Evolutionary conservation across 1,140 invertebrate species (phyloP).

Genomic region (Leptopilina boulardi): DNA sequence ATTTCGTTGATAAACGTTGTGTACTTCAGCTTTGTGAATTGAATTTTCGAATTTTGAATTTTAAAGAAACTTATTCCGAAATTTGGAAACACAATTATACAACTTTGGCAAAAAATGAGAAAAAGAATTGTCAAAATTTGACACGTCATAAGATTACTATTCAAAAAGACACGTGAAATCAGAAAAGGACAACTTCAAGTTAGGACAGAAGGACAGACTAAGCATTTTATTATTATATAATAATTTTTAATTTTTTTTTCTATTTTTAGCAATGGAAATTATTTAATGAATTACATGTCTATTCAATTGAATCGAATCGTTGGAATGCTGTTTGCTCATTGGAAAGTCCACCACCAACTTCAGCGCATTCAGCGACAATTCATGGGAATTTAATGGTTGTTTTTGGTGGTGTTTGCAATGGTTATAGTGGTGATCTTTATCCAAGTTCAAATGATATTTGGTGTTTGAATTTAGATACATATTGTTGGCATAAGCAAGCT

Average conservation of each 20-base stretch:
- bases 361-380: conserved; percentile 95
- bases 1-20: no score
- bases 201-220: no score
- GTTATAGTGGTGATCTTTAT: conserved; percentile 59
- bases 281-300: conserved; percentile 95
- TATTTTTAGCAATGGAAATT: conserved; percentile 81
- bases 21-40: no score
- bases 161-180: no score
- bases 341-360: conserved; percentile 84
- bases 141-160: no score
- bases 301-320: conserved; percentile 87
- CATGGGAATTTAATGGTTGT: conserved; percentile 92
- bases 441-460: conserved; percentile 90
- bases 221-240: background rate
- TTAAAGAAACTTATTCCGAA: no score
- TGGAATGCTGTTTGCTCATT: conserved; percentile 87
- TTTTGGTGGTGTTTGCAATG: conserved; percentile 85
- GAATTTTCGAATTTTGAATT: no score
- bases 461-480: conserved; percentile 88
- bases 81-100: no score
- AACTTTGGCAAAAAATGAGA: no score
- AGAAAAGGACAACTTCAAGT: no score
- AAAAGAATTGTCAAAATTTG: no score
- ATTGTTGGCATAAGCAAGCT: conserved; percentile 86
- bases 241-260: conserved; percentile 35